Evolutionary conservation across 2,888 invertebrate genomes (phyloP), one percentile per base, ranked within the genome.

Genomic region (Auanema freiburgensis): DNA sequence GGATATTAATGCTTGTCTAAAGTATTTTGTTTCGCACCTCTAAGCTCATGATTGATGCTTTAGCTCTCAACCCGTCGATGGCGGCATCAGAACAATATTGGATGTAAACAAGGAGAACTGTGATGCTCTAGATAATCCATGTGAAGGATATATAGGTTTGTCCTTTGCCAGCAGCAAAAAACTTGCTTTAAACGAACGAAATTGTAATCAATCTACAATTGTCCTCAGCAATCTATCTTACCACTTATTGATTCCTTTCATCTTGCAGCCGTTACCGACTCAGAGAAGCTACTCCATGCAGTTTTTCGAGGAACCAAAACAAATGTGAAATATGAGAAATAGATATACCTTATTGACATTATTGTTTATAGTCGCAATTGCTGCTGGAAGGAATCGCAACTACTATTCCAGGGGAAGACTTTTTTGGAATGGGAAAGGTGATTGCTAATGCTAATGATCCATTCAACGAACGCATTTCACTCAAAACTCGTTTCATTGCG

Each of bases 381-480:
- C 56, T 80, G 5, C 57, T 78, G 16, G 81, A 81, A 63, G 78
- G 75, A 8, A 75, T 72, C 72, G 70, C 76, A 8, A 71, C 79
- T 8, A 53, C 75, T 8, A 64, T 76, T 21, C 73, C 74, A 6
- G 68, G 67, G 1, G 54, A 55, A 0, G 77, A 80, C 50, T 81
- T 80, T 63, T 76, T 70, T 52, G 77, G 76, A 10, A 65, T 78
- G 58, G 81, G 81, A 40, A 55, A 69, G 21, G 80, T 76, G n/a
- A n/a, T n/a, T n/a, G n/a, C n/a, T n/a, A n/a, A n/a, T n/a, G n/a
- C n/a, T n/a, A n/a, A n/a, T n/a, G n/a, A n/a, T n/a, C n/a, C n/a
- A n/a, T n/a, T n/a, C n/a, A n/a, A n/a, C n/a, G n/a, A n/a, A n/a
- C n/a, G n/a, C n/a, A n/a, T n/a, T n/a, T n/a, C n/a, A n/a, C n/a